Percentiles rank a stretch among this genome's conserved stretches.
These are phyloP conservation scores for Numenius arquata DNA, from an alignment of 2,113 vertebrate species.

Conservation along the genomic window DNA sequence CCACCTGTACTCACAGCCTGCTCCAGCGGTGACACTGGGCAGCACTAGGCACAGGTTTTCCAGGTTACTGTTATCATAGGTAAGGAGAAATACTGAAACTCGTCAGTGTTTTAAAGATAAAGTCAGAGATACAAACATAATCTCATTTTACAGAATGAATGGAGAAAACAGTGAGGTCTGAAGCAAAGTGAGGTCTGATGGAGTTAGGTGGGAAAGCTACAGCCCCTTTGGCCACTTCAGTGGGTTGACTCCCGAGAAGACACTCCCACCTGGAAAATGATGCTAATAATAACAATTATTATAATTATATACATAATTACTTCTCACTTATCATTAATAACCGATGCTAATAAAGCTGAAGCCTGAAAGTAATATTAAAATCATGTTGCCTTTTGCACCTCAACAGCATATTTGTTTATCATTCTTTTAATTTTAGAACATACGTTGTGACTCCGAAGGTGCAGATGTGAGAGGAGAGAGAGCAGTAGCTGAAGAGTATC, in stretches of 20 bases:
- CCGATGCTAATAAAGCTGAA: constrained; percentile 8
- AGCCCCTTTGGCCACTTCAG: background rate
- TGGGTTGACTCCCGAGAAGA: background rate
- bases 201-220: background rate
- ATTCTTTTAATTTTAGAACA: background rate
- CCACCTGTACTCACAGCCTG: background rate
- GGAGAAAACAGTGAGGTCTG: background rate
- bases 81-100: background rate
- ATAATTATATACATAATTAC: constrained; percentile 7
- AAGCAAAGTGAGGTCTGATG: background rate
- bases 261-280: background rate
- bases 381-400: background rate
- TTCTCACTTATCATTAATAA: constrained; percentile 14
- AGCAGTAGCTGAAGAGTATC: background rate
- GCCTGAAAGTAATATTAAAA: constrained; percentile 16
- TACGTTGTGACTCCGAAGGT: background rate
- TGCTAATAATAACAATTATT: constrained; percentile 23
- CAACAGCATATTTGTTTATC: background rate
- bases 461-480: background rate
- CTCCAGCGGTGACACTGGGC: background rate
- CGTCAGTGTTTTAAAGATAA: background rate
- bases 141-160: background rate
- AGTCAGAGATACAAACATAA: background rate
- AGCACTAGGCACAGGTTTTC: background rate
- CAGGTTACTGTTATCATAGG: background rate